Evolutionary conservation across 2,888 invertebrate genomes (phyloP).

Genomic region (Drosophila koepferae): DNA sequence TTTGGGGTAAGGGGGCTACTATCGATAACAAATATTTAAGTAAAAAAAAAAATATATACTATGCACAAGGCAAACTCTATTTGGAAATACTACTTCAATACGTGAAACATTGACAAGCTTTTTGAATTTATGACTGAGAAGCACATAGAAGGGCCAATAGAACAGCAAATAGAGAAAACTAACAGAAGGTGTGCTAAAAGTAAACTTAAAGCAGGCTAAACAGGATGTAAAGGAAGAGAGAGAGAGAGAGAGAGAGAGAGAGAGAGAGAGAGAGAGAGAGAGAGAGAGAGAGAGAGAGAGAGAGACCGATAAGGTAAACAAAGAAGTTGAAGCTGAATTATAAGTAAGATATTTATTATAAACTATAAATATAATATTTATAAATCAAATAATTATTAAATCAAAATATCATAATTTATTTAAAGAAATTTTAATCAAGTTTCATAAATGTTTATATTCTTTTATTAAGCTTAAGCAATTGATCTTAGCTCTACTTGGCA

Average conservation of each 20-base stretch:
- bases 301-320: not conserved
- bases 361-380: too few relatives aligned
- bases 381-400: too few relatives aligned
- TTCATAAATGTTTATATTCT: not conserved
- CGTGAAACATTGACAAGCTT: not conserved
- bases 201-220: not conserved
- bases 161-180: not conserved
- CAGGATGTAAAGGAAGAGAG: not conserved
- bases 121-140: not conserved
- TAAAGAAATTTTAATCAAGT: too few relatives aligned
- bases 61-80: too few relatives aligned
- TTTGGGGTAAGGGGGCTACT: not conserved
- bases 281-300: not conserved
- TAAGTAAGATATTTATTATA: too few relatives aligned
- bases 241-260: not conserved
- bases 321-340: not conserved
- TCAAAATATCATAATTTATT: too few relatives aligned
- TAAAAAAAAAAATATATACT: not conserved
- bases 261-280: not conserved
- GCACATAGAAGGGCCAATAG: not conserved
- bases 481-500: slow-evolving; percentile 11
- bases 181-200: not conserved
- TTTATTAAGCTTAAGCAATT: not conserved
- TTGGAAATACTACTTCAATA: not conserved
- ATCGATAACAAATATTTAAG: not conserved